phyloP scores from a whole-genome alignment of 1,140 invertebrate species.

The Meloidogyne hapla region DNA sequence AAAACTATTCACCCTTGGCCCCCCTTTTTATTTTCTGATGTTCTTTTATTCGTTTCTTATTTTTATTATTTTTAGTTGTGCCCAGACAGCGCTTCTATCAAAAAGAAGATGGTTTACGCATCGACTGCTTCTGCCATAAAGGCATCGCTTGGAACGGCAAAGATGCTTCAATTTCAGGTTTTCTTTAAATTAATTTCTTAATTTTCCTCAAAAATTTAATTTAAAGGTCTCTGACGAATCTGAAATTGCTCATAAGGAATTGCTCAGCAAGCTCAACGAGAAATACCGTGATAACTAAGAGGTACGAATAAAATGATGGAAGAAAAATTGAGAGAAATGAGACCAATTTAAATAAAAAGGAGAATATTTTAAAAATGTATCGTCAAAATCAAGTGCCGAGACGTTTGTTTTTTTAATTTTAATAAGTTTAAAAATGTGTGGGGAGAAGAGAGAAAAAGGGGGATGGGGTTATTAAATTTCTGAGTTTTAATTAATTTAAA shows the following conservation, averaged over 20 bases:
- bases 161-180: constrained; percentile 63
- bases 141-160: constrained; percentile 62
- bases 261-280: constrained; percentile 57
- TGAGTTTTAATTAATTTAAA: too few relatives aligned
- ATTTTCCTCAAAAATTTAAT: background rate
- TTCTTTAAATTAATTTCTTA: background rate
- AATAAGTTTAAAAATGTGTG: background rate
- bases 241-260: constrained; percentile 60
- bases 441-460: background rate
- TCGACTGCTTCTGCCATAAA: constrained; percentile 65
- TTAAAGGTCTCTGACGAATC: constrained; percentile 62
- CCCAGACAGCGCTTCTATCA: constrained; percentile 64
- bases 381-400: background rate
- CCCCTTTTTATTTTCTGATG: too few relatives aligned
- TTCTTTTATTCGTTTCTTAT: constrained; percentile 26
- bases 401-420: background rate
- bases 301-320: background rate
- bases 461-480: background rate
- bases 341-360: background rate
- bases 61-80: too few relatives aligned
- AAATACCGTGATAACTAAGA: constrained; percentile 60
- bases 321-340: background rate
- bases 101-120: constrained; percentile 66
- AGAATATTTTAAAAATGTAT: too few relatives aligned
- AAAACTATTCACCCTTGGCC: too few relatives aligned